phyloP scores from a whole-genome alignment of 2,888 invertebrate species.

The Tipula lateralis region DNA sequence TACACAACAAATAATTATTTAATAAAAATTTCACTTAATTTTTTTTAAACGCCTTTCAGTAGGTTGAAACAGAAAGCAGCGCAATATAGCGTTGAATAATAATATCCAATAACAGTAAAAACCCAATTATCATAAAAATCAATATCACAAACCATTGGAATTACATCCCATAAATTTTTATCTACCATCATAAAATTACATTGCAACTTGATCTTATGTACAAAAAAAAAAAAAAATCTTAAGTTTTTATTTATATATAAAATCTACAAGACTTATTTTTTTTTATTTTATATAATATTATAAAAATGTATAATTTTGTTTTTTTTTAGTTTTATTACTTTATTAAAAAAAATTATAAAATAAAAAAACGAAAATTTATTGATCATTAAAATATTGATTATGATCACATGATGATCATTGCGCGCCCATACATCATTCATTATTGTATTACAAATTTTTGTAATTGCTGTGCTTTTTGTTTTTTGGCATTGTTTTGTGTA shows the following conservation, averaged over 20 bases:
- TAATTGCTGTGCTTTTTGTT: neutral
- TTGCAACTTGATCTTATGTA: neutral
- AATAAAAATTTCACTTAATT: neutral
- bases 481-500: neutral
- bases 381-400: slow-evolving; percentile 24
- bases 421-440: neutral
- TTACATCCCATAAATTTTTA: slow-evolving; percentile 24
- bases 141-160: slow-evolving; percentile 11
- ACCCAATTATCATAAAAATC: slow-evolving; percentile 24
- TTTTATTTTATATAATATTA: neutral
- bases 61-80: neutral
- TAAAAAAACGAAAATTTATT: neutral
- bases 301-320: neutral
- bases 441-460: neutral
- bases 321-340: neutral
- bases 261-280: neutral
- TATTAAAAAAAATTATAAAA: neutral
- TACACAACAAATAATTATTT: neutral
- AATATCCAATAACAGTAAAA: slow-evolving; percentile 11
- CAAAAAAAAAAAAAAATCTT: neutral
- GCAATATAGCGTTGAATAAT: neutral
- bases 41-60: neutral
- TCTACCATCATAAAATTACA: slow-evolving; percentile 9
- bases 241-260: neutral
- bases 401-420: neutral